Base-by-base conservation (phyloP, 1,140 invertebrate genomes). In the Dendrolimus kikuchii region DNA sequence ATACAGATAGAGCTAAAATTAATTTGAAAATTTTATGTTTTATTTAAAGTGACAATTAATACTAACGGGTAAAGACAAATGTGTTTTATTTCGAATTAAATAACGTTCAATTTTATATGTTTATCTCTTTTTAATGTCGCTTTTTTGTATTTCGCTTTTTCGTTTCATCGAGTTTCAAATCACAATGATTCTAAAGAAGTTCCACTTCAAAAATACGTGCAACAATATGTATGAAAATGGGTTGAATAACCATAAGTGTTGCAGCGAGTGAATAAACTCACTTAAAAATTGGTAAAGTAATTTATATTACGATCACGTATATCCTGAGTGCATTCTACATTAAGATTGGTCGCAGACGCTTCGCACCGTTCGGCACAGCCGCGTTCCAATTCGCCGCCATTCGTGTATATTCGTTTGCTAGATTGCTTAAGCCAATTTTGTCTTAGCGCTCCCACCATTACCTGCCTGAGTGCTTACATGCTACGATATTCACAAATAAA, bases 291-390 rank as follows among this genome's bases (percentile, higher is more conserved):
- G 77, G 65, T 60, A 38, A 60, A 61, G 66, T 76, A 75, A 79
- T 83, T 82, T 68, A 70, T 84, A 86, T 86, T 77, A 82, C 64
- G 73, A 82, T 73, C 82, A 86, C 81, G 81, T 84, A 74, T 71
- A 55, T 66, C 59, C 64, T 57, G 66, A 80, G 76, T 77, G 75
- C 74, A 81, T 73, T 66, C 43, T 59, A 64, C 68, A 74, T 78
- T 69, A 69, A 69, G 66, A 74, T 77, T 74, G 62, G 61, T 58
- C 62, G 71, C 37, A 57, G 69, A 71, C 53, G 51, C 51, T 58
- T 49, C 38, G 23, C 23, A 23, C 23, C 23, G 23, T 41, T 45
- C 50, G 42, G 43, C 46, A 40, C 41, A 23, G 51, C 55, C 40
- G 47, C 40, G n/a, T 38, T 9, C 7, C 40, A 45, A 41, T 10